Conservation (phyloP, 2,888 invertebrate species). For the Drosophila melanocephala region DNA sequence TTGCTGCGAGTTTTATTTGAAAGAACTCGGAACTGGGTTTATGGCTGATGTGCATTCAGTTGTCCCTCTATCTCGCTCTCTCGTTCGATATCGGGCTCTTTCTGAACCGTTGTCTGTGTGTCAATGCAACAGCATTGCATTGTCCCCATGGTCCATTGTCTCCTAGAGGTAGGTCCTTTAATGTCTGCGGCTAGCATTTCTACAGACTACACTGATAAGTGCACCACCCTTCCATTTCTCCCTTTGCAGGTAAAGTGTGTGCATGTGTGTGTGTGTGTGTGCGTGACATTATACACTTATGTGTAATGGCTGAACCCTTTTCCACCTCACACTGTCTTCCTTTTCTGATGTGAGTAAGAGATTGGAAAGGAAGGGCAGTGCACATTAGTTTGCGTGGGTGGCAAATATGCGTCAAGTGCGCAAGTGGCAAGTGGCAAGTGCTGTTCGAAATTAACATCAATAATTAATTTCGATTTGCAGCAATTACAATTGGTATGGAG, state of each 20-base stretch:
- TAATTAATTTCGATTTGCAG: conserved; percentile 77
- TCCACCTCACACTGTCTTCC: conserved; percentile 4
- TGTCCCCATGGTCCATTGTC: conserved; percentile 66
- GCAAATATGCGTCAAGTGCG: conserved; percentile 9
- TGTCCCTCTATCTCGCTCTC: neutral
- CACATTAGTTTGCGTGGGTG: conserved; percentile 30
- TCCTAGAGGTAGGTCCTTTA: conserved; percentile 48
- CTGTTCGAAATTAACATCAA: conserved; percentile 73
- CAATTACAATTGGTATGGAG: conserved; percentile 56
- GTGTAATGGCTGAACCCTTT: conserved; percentile 11
- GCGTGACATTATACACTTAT: conserved; percentile 25
- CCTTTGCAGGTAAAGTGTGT: conserved; percentile 29
- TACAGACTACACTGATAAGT: conserved; percentile 29
- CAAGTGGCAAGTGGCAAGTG: conserved; percentile 53
- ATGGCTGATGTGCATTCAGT: conserved; percentile 67
- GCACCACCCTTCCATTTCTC: neutral
- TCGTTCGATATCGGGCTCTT: conserved; percentile 1
- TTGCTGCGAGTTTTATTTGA: conserved; percentile 78
- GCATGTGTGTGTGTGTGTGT: conserved; percentile 16
- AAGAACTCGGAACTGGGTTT: conserved; percentile 54
- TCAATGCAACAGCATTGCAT: conserved; percentile 30
- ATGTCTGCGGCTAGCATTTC: conserved; percentile 69
- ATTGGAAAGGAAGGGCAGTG: conserved; percentile 2
- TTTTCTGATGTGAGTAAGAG: conserved; percentile 11
- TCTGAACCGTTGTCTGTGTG: conserved; percentile 29